Conservation (phyloP, 2,888 invertebrate species). For the Xylota sylvarum region DNA sequence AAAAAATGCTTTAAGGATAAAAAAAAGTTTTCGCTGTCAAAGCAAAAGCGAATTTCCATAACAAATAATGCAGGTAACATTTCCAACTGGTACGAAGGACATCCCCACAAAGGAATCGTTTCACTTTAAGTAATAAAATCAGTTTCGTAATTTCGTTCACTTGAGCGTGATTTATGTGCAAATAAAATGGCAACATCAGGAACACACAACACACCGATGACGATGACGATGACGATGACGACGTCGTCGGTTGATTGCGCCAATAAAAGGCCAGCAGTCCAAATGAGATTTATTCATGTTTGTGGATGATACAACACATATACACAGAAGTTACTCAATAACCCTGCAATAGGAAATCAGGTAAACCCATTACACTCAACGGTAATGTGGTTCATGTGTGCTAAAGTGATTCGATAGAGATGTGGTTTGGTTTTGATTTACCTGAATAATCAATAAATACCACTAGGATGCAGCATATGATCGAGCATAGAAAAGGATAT, state of each 20-base stretch:
- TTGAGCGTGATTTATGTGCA: constrained; percentile 57
- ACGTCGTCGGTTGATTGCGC: constrained; percentile 44
- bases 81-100: constrained; percentile 24
- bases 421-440: constrained; percentile 18
- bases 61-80: constrained; percentile 24
- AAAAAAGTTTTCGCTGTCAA: not conserved
- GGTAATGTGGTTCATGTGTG: constrained; percentile 36
- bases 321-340: no score
- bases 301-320: not conserved
- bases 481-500: not conserved
- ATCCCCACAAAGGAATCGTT: constrained; percentile 20
- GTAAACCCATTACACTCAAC: constrained; percentile 30
- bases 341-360: constrained; percentile 7
- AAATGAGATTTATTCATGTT: constrained; percentile 28
- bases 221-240: not conserved
- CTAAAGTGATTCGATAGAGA: constrained; percentile 16
- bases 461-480: not conserved
- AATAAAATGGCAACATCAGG: constrained; percentile 41
- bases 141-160: constrained; percentile 57
- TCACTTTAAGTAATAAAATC: constrained; percentile 52
- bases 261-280: constrained; percentile 43
- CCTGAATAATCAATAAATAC: constrained; percentile 14
- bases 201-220: not conserved
- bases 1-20: not conserved
- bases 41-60: constrained; percentile 6